Evolutionary conservation across 2,888 invertebrate species (phyloP).

Genomic region (Pterostichus madidus): DNA sequence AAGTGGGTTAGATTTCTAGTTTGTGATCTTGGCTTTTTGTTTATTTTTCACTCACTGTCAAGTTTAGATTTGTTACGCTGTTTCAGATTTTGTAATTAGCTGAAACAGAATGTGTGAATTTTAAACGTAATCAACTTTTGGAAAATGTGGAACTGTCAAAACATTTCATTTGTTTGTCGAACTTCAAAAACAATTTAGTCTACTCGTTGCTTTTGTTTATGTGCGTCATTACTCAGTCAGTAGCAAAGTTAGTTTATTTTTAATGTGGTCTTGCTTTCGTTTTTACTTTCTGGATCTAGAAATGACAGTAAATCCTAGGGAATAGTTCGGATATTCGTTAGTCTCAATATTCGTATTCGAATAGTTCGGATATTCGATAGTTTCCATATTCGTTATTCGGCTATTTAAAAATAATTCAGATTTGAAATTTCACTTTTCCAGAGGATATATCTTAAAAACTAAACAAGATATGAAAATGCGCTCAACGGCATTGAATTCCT

Average conservation of each 20-base stretch:
- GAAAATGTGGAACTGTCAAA: background rate
- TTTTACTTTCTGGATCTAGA: no score
- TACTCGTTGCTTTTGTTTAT: background rate
- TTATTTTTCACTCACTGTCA: conserved; percentile 44
- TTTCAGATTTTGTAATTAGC: conserved; percentile 9
- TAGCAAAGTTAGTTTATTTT: background rate
- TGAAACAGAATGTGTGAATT: conserved; percentile 19
- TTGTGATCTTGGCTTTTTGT: conserved; percentile 20
- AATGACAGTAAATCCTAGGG: no score
- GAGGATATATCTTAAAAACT: no score
- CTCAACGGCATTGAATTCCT: no score
- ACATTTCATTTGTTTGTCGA: conserved; percentile 1
- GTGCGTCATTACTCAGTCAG: background rate
- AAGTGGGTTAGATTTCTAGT: conserved; percentile 20
- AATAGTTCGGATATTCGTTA: no score
- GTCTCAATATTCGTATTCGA: no score
- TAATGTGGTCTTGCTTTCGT: background rate
- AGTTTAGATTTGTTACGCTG: conserved; percentile 37
- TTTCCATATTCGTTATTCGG: no score
- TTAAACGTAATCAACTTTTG: background rate
- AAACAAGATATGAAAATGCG: no score
- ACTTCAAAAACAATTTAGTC: background rate
- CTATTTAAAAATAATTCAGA: no score
- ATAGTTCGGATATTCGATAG: no score
- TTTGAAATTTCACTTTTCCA: no score